Evolutionary conservation across 2,113 vertebrate genomes (phyloP), one percentile per base, ranked within the genome.

Genomic region (Cebus imitator): DNA sequence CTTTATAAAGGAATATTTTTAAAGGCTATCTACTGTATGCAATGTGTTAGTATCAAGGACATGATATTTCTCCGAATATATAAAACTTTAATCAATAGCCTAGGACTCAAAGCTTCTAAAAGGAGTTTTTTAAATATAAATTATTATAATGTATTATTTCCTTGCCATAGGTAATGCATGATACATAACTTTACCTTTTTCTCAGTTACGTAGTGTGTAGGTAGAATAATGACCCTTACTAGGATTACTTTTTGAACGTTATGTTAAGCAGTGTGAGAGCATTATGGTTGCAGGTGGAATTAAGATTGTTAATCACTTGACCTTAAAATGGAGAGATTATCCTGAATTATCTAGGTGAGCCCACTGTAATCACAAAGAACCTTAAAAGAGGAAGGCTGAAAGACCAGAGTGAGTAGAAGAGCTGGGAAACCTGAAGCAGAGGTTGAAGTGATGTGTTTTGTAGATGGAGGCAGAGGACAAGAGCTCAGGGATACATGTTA

Each of bases 31-130:
- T 70, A 43, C 82, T 94, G 14, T 50, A 35, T 58, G 3, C 68
- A 3, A 83, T 72, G 4, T 32, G 5, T 64, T 97, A 72, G 73
- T 8, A 52, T n/a, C 12, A 57, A 58, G 45, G 32, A 37, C 7
- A 6, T 37, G n/a, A 43, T 2, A 9, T 18, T 68, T 58, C 89
- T 64, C 40, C 55, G 30, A 82, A 88, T 73, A 83, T 55, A 85
- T 1, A 92, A 81, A 91, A 57, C 7, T 50, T n/a, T 58, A 37
- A 78, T 76, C 16, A 61, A 68, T 14, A 32, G 13, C 57, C 11
- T 55, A n/a, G 23, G 68, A 84, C 21, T 25, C 92, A 79, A 97
- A 84, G 35, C 9, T 37, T 32, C 80, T 81, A 16, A 92, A 70
- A 72, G 76, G n/a, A 64, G 16, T 61, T 61, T 5, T 50, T 50